These are phyloP conservation scores for Cheilosia urbana DNA, from an alignment of 2,888 invertebrate species.

Conservation along the genomic window DNA sequence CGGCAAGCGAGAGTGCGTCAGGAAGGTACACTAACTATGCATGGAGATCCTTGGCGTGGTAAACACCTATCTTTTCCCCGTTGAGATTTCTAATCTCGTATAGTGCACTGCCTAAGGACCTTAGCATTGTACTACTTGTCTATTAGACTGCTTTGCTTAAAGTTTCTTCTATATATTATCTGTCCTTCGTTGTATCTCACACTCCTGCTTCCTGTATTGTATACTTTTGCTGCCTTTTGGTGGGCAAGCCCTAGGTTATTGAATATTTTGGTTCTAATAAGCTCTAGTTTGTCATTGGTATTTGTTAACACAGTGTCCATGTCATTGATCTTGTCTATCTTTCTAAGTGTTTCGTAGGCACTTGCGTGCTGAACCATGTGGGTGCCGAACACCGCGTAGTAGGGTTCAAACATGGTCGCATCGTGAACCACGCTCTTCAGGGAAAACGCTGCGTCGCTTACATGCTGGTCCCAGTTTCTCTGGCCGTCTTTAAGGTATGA, in stretches of 20 bases:
- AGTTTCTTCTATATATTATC: neutral
- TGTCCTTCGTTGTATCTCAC: too few relatives aligned
- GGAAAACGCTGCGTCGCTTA: too few relatives aligned
- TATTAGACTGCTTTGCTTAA: neutral
- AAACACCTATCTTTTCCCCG: too few relatives aligned
- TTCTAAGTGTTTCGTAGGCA: neutral
- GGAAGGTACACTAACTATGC: too few relatives aligned
- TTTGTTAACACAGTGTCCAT: neutral
- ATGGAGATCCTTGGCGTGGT: too few relatives aligned
- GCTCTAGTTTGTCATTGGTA: neutral
- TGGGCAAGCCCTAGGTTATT: neutral
- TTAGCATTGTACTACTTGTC: neutral
- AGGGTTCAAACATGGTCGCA: neutral
- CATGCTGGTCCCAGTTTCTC: neutral
- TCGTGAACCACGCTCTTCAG: neutral
- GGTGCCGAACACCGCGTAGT: neutral
- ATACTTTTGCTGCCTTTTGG: too few relatives aligned
- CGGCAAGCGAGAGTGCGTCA: too few relatives aligned
- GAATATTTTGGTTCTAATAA: neutral
- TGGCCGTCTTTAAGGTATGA: neutral
- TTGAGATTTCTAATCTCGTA: too few relatives aligned
- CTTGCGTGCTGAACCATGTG: slow-evolving; percentile 1
- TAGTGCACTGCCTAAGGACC: too few relatives aligned
- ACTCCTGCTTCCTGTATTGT: too few relatives aligned
- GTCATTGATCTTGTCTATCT: neutral